Evolutionary conservation across 2,888 invertebrate genomes (phyloP).

Genomic region (Noctuana brunneofusca): DNA sequence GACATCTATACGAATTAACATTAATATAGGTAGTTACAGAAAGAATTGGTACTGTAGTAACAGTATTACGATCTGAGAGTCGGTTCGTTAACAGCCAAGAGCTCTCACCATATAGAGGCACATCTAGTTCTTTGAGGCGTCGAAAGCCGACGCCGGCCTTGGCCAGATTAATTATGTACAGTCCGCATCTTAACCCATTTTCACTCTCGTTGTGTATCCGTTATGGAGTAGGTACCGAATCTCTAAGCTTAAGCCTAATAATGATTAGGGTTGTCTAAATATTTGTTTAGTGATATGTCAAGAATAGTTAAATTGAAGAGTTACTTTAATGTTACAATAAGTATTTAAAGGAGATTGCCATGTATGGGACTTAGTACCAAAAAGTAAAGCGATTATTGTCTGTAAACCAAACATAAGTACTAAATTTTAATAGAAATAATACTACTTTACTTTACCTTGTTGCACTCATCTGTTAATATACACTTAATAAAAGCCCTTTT

Average conservation of each 20-base stretch:
- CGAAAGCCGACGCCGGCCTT: slow-evolving; percentile 26
- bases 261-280: background rate
- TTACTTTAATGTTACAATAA: too few relatives aligned
- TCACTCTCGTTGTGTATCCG: slow-evolving; percentile 26
- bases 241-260: background rate
- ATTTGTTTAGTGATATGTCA: background rate
- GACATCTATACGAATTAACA: background rate
- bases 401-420: too few relatives aligned
- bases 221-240: slow-evolving; percentile 17
- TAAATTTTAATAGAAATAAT: too few relatives aligned
- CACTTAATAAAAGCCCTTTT: too few relatives aligned
- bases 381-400: too few relatives aligned
- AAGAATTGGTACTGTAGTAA: background rate
- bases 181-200: slow-evolving; percentile 27
- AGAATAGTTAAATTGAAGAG: background rate
- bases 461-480: too few relatives aligned
- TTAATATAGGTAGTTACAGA: background rate
- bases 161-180: slow-evolving; percentile 33
- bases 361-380: too few relatives aligned
- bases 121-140: slow-evolving; percentile 29
- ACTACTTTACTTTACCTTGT: too few relatives aligned
- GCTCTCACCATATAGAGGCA: slow-evolving; percentile 20
- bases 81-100: slow-evolving; percentile 26
- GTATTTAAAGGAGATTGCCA: too few relatives aligned
- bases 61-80: slow-evolving; percentile 18